Conservation (phyloP, 2,888 invertebrate genomes). For the Drosophila parthenogenetica region DNA sequence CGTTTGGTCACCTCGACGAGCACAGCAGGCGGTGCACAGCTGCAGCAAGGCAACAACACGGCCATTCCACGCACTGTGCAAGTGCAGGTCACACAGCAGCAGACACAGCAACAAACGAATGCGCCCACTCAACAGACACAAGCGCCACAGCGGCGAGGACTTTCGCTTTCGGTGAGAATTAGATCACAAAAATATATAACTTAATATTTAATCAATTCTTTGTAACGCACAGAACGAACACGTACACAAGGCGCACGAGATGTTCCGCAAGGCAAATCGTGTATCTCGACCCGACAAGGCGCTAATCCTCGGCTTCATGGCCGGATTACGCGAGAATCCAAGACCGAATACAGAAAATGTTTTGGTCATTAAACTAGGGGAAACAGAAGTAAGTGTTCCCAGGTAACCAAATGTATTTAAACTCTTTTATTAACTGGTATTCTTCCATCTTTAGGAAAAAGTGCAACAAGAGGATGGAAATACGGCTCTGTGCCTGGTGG, state of each 20-base stretch:
- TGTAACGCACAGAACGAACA: conserved; percentile 91
- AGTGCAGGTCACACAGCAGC: conserved; percentile 82
- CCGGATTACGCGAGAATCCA: conserved; percentile 98
- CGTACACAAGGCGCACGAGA: conserved; percentile 98
- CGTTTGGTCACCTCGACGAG: conserved; percentile 78
- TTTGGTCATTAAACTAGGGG: conserved; percentile 97
- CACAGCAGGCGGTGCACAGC: conserved; percentile 54
- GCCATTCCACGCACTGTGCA: conserved; percentile 79
- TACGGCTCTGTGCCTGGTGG: conserved; percentile 87
- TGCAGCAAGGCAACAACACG: conserved; percentile 59
- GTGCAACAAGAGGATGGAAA: conserved; percentile 94
- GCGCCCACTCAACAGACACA: conserved; percentile 61
- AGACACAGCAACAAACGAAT: conserved; percentile 82
- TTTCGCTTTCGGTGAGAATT: conserved; percentile 82
- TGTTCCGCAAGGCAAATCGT: conserved; percentile 98
- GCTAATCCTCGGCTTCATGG: conserved; percentile 98
- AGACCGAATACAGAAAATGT: conserved; percentile 98
- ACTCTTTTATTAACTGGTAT: neutral
- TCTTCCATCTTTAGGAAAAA: conserved; percentile 87
- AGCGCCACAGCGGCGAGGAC: conserved; percentile 83
- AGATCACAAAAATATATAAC: neutral
- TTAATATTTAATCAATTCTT: too few species aligned
- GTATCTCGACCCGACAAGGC: conserved; percentile 98
- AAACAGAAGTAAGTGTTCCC: conserved; percentile 88
- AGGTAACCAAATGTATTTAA: neutral